Conservation (phyloP, 2,888 invertebrate species). For the Clusia tigrina region DNA sequence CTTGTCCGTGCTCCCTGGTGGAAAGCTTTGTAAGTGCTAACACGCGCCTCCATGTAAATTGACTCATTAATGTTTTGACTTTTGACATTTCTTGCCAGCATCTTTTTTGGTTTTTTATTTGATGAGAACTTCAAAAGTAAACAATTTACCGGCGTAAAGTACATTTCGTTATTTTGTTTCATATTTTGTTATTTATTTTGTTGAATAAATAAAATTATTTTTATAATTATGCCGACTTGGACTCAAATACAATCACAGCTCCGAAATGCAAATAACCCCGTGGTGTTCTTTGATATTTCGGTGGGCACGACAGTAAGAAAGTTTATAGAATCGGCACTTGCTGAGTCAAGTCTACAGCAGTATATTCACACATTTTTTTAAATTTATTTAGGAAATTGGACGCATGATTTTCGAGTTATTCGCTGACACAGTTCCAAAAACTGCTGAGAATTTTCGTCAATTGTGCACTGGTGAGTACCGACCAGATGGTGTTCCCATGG, state of each 20-base stretch:
- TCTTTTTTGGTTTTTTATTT: no score
- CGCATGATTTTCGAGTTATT: constrained; percentile 98
- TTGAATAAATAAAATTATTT: not conserved
- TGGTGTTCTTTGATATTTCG: constrained; percentile 97
- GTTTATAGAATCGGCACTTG: not conserved
- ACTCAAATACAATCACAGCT: constrained; percentile 92
- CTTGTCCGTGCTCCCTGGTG: no score
- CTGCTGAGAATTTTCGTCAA: constrained; percentile 97
- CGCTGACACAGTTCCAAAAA: constrained; percentile 95
- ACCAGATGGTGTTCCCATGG: constrained; percentile 94
- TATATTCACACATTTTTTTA: not conserved
- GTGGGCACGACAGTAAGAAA: constrained; percentile 88
- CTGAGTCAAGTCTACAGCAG: no score
- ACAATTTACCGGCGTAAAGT: no score
- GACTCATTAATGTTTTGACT: no score
- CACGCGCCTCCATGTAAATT: no score
- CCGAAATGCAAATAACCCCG: constrained; percentile 92
- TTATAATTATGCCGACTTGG: constrained; percentile 83
- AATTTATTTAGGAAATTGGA: constrained; percentile 81
- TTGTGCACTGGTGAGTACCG: constrained; percentile 98
- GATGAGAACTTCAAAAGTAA: no score
- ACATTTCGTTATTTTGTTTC: no score
- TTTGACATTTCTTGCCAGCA: no score
- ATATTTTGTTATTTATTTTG: not conserved
- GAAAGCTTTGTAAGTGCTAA: no score